Evolutionary conservation across 2,797 vertebrate species (phyloP).

Genomic region (Xiphophorus birchmanni): DNA sequence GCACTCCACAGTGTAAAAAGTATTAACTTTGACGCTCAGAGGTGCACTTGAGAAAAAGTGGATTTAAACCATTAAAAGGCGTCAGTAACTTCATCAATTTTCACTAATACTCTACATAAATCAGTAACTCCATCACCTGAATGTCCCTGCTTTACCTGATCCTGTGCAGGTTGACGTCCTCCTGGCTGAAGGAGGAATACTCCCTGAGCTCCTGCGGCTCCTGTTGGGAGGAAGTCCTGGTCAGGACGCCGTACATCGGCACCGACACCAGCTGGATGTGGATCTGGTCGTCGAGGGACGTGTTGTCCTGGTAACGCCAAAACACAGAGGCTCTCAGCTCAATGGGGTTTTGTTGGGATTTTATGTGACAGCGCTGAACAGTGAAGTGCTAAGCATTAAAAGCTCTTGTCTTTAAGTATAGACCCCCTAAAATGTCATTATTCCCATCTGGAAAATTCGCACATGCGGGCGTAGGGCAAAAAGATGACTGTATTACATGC

Average conservation of each 20-base stretch:
- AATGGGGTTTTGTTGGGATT: too few relatives aligned
- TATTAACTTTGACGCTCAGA: background rate
- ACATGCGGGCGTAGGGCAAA: too few relatives aligned
- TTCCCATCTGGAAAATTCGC: too few relatives aligned
- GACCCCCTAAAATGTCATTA: too few relatives aligned
- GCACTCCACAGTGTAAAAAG: background rate
- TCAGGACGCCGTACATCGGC: conserved; percentile 90
- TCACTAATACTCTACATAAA: background rate
- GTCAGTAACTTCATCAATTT: background rate
- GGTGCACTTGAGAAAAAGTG: background rate
- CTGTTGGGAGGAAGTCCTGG: conserved; percentile 67
- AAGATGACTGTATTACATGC: too few relatives aligned
- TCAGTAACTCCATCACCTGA: background rate
- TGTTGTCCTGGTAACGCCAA: conserved; percentile 79
- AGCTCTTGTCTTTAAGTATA: too few relatives aligned
- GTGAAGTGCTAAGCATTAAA: too few relatives aligned
- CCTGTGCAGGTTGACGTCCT: conserved; percentile 87
- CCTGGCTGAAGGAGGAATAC: conserved; percentile 92
- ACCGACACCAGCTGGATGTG: conserved; percentile 89
- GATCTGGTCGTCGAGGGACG: conserved; percentile 87
- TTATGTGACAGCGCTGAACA: too few relatives aligned
- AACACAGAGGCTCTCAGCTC: background rate
- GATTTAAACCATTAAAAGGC: background rate
- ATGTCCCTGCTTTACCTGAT: conserved; percentile 82
- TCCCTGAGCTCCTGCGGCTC: conserved; percentile 83